Conservation (phyloP, 2,888 invertebrate species). For the Drosophila algonquin region DNA sequence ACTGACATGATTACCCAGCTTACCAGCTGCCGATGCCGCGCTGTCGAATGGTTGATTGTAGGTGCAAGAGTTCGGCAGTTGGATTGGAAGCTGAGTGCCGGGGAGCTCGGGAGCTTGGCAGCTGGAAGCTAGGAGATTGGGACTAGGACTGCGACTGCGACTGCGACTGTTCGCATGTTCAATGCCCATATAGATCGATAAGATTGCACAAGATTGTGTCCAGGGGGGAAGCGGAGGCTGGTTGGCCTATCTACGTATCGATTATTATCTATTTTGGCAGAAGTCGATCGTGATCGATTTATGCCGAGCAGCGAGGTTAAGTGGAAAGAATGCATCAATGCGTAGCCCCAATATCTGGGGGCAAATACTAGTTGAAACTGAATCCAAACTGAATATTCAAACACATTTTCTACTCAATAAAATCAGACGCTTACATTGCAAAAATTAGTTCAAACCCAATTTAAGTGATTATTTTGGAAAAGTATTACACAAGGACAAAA, state of each 20-base stretch:
- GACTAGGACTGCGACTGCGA: no score
- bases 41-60: slow-evolving; percentile 23
- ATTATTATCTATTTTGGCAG: slow-evolving; percentile 73
- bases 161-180: slow-evolving; percentile 1
- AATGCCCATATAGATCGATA: slow-evolving; percentile 27
- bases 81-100: background rate
- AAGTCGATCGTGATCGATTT: slow-evolving; percentile 80
- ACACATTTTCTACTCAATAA: no score
- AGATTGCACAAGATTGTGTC: slow-evolving; percentile 18
- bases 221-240: background rate
- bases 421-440: no score
- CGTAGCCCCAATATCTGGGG: no score
- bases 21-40: slow-evolving; percentile 22
- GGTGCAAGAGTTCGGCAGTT: slow-evolving; percentile 8
- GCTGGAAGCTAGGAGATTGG: background rate
- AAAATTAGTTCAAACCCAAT: no score
- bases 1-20: slow-evolving; percentile 73
- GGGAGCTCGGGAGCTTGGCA: background rate
- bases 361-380: no score
- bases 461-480: no score
- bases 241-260: slow-evolving; percentile 36
- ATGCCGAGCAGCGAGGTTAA: slow-evolving; percentile 53
- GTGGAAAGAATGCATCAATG: slow-evolving; percentile 18
- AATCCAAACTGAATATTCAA: no score
- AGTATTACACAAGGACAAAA: no score